Conservation (phyloP, 2,797 vertebrate genomes). For the Cichlasoma orientale region DNA sequence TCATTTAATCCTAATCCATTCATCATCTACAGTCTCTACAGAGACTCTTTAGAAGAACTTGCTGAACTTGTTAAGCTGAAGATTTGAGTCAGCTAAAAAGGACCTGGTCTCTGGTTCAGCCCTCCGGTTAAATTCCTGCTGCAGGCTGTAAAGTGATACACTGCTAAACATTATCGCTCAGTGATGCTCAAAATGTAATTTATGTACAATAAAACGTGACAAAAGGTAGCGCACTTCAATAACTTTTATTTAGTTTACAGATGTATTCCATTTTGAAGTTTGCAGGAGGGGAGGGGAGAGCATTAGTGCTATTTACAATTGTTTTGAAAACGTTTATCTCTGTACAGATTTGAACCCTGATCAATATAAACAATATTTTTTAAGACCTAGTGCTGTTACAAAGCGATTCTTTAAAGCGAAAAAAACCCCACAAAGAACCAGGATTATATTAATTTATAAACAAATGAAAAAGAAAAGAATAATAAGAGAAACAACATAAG, state of each 20-base stretch:
- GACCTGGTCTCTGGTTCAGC: background rate
- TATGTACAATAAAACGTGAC: slow-evolving; percentile 30
- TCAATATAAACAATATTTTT: slow-evolving; percentile 94
- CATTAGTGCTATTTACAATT: slow-evolving; percentile 99
- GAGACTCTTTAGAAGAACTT: background rate
- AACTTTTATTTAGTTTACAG: slow-evolving; percentile 98
- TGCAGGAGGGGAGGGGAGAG: slow-evolving; percentile 83
- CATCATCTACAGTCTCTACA: too few relatives aligned
- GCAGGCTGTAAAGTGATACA: background rate
- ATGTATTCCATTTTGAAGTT: slow-evolving; percentile 92
- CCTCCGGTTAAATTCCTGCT: background rate
- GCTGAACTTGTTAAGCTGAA: background rate
- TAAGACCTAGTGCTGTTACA: slow-evolving; percentile 91
- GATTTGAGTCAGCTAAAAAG: background rate
- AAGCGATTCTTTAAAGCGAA: slow-evolving; percentile 89
- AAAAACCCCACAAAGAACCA: slow-evolving; percentile 59
- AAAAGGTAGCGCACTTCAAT: slow-evolving; percentile 82
- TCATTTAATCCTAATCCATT: background rate
- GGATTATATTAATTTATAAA: slow-evolving; percentile 88
- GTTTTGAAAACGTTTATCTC: slow-evolving; percentile 92
- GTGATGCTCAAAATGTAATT: background rate
- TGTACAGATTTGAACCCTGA: slow-evolving; percentile 98
- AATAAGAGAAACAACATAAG: slow-evolving; percentile 66
- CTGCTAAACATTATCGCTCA: background rate
- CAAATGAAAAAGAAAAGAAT: slow-evolving; percentile 68